Conservation (phyloP, 2,888 invertebrate species). For the Camptogramma bilineatum region DNA sequence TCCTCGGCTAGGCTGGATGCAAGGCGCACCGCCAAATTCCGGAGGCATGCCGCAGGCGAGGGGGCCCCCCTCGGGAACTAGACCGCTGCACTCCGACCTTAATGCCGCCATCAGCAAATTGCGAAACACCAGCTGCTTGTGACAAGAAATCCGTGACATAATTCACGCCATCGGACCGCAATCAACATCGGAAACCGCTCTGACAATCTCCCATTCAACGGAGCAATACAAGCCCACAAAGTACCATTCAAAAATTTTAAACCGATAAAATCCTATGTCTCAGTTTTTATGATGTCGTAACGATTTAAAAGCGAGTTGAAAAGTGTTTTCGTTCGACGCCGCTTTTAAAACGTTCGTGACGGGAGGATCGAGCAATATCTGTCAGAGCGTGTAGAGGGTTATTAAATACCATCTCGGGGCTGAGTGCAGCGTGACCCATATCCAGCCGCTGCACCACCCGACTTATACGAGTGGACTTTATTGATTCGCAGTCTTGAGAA, state of each 20-base stretch:
- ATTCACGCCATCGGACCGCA: slow-evolving; percentile 73
- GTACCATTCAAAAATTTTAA: slow-evolving; percentile 44
- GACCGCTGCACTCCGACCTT: slow-evolving; percentile 78
- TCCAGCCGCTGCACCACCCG: slow-evolving; percentile 78
- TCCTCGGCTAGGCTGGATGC: slow-evolving; percentile 66
- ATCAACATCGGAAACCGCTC: slow-evolving; percentile 64
- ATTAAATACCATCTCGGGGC: slow-evolving; percentile 76
- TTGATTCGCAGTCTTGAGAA: slow-evolving; percentile 86
- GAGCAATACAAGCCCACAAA: slow-evolving; percentile 23
- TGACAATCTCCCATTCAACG: slow-evolving; percentile 59
- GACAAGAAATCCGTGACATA: slow-evolving; percentile 78
- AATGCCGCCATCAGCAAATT: slow-evolving; percentile 84
- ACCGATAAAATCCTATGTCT: slow-evolving; percentile 41
- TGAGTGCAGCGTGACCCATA: slow-evolving; percentile 83
- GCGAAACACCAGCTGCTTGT: slow-evolving; percentile 79
- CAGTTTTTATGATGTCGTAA: slow-evolving; percentile 55
- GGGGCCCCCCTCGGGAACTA: slow-evolving; percentile 55
- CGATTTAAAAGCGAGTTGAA: slow-evolving; percentile 56
- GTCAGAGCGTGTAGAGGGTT: slow-evolving; percentile 69
- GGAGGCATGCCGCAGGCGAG: slow-evolving; percentile 70
- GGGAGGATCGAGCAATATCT: slow-evolving; percentile 71
- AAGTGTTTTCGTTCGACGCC: slow-evolving; percentile 55
- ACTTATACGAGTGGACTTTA: slow-evolving; percentile 84
- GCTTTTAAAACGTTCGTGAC: slow-evolving; percentile 51
- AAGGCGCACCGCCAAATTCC: slow-evolving; percentile 81